Conservation (phyloP, 2,888 invertebrate genomes). For the Coecobrya sp. region DNA sequence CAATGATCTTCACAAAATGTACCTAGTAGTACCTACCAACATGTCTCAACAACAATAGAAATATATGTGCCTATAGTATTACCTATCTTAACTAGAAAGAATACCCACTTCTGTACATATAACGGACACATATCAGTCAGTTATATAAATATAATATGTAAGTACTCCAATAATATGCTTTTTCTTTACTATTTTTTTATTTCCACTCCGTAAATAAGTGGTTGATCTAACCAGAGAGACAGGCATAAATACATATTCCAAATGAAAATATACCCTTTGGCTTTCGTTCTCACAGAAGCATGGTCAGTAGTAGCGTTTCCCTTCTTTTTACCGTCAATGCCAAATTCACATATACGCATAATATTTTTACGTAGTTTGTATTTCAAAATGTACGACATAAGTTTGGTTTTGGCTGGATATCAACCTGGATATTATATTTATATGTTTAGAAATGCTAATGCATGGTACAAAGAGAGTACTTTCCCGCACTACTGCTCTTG, state of each 20-base stretch:
- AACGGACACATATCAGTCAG: neutral
- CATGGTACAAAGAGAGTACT: constrained; percentile 24
- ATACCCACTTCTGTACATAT: constrained; percentile 7
- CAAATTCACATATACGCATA: neutral
- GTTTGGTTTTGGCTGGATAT: neutral
- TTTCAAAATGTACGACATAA: neutral
- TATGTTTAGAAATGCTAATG: neutral
- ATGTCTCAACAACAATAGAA: constrained; percentile 10
- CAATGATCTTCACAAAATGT: constrained; percentile 36
- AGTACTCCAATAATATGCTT: neutral
- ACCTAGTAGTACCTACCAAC: constrained; percentile 46
- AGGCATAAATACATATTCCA: no score
- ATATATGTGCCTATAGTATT: no score
- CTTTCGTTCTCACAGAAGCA: neutral
- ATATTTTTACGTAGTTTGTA: neutral
- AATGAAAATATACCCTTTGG: constrained; percentile 6
- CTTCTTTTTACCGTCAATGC: no score
- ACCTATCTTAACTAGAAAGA: neutral
- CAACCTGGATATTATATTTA: neutral
- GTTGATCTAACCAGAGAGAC: neutral
- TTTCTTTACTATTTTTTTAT: neutral
- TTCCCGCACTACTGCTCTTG: constrained; percentile 29
- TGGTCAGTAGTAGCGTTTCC: neutral
- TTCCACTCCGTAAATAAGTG: neutral
- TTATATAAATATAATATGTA: neutral